Conservation (phyloP, 2,113 vertebrate species). For the Coptodon rendalli region DNA sequence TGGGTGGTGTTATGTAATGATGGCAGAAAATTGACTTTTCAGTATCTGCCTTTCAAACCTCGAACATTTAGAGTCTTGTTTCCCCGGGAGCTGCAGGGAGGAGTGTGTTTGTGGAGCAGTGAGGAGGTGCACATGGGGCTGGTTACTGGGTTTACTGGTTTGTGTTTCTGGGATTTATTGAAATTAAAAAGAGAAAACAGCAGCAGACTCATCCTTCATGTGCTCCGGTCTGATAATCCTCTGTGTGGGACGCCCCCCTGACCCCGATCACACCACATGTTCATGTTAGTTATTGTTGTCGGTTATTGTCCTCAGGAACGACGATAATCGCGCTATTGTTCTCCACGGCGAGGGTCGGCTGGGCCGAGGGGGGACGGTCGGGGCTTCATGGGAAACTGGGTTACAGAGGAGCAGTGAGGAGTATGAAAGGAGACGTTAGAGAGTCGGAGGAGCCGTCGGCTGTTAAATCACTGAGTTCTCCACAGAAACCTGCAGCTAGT, state of each 20-base stretch:
- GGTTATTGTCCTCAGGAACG: conserved; percentile 40
- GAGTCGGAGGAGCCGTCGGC: not conserved
- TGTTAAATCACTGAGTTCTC: not conserved
- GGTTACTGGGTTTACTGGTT: not conserved
- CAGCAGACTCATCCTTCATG: not conserved
- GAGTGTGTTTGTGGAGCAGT: not conserved
- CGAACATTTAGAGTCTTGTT: not conserved
- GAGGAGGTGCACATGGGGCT: not conserved
- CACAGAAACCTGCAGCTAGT: not conserved
- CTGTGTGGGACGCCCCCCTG: not conserved
- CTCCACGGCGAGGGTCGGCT: not conserved
- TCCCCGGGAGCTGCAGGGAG: not conserved
- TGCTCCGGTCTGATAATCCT: not conserved
- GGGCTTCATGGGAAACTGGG: conserved; percentile 47
- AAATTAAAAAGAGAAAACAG: not conserved
- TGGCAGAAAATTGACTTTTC: not conserved
- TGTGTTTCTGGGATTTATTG: not conserved
- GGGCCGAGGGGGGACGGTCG: not conserved
- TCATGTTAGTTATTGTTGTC: not conserved
- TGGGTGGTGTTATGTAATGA: not conserved
- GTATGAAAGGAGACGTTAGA: not conserved
- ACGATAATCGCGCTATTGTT: conserved; percentile 44
- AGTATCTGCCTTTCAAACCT: not conserved
- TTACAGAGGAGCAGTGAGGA: conserved; percentile 22
- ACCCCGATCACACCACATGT: conserved; percentile 3